Evolutionary conservation across 2,888 invertebrate genomes (phyloP).

Genomic region (Escarpia spicata): DNA sequence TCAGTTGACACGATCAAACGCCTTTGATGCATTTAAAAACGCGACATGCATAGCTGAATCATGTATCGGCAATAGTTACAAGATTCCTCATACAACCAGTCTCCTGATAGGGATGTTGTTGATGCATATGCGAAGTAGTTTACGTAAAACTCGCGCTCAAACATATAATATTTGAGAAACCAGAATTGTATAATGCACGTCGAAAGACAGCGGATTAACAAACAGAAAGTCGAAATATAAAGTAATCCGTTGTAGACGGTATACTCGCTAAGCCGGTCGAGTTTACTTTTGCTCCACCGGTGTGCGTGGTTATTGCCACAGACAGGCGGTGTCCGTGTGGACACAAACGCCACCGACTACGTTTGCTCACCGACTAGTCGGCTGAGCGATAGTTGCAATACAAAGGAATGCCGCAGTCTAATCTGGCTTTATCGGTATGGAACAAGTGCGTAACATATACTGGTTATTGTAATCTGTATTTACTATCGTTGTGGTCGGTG

Average conservation of each 20-base stretch:
- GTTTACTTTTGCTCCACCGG: neutral
- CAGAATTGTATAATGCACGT: neutral
- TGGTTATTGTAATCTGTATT: conserved; percentile 6
- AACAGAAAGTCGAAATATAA: neutral
- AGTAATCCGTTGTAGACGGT: neutral
- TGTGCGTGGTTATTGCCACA: neutral
- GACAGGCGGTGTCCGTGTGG: neutral
- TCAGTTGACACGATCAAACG: too few relatives aligned
- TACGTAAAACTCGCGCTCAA: neutral
- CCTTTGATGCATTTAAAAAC: too few relatives aligned
- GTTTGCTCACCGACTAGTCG: neutral
- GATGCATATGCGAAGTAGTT: neutral
- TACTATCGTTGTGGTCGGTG: neutral
- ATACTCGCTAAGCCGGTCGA: neutral
- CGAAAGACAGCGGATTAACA: neutral
- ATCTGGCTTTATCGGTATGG: neutral
- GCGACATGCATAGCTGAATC: too few relatives aligned
- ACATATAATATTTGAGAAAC: neutral
- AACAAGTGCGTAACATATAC: neutral
- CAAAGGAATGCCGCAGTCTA: neutral
- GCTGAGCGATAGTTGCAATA: neutral
- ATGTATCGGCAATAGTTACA: too few relatives aligned
- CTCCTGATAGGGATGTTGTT: neutral
- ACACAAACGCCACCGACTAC: neutral
- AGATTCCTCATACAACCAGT: too few relatives aligned